Evolutionary conservation across 2,113 vertebrate genomes (phyloP).

Genomic region (Chionomys nivalis): DNA sequence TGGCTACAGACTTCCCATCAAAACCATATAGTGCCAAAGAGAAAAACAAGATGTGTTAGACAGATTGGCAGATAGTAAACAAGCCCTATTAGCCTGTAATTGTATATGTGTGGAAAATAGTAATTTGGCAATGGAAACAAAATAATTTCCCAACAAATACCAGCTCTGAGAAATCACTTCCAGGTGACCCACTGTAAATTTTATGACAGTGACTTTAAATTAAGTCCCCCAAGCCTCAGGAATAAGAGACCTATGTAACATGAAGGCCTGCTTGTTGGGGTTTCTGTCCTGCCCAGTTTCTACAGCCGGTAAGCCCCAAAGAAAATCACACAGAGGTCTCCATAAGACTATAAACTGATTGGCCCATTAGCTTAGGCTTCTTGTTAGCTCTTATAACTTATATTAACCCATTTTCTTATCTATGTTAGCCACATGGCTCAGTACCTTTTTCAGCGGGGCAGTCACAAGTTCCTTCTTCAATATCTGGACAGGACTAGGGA

Average conservation of each 20-base stretch:
- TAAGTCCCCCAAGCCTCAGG: background rate
- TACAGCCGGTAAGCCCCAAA: no score
- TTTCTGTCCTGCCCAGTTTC: no score
- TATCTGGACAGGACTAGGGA: no score
- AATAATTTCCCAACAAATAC: constrained; percentile 3
- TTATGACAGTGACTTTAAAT: background rate
- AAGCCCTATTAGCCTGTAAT: background rate
- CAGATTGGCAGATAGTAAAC: background rate
- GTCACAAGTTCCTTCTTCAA: no score
- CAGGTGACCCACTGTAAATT: background rate
- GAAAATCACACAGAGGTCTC: no score
- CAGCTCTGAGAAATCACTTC: background rate
- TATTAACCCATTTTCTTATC: no score
- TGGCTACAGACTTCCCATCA: background rate
- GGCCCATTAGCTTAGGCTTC: no score
- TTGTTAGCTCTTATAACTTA: no score
- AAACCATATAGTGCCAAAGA: background rate
- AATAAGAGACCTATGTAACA: background rate
- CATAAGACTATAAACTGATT: no score
- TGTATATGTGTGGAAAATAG: background rate
- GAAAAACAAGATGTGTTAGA: background rate
- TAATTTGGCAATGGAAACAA: background rate
- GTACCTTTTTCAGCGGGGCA: no score
- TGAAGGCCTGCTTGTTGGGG: no score
- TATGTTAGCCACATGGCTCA: no score